Base-by-base conservation (phyloP, 2,888 invertebrate genomes). In the Spilosoma lubricipeda region DNA sequence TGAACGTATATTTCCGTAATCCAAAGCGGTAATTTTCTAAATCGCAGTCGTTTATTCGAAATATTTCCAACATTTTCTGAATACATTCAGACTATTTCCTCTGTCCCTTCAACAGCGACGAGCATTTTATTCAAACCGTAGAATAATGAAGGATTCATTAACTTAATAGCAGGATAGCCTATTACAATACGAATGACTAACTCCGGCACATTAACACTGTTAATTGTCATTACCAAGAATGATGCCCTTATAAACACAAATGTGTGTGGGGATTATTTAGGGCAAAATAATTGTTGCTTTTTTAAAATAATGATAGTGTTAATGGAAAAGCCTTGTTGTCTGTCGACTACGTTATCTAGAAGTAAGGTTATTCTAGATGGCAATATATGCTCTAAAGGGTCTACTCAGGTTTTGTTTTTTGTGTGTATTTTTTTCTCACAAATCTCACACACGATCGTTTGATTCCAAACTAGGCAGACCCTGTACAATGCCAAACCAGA, bases 111-210 rank as follows among this genome's bases (percentile, higher is more conserved):
- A 52, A 36, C 72, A 75, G 77, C 71, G 70, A 74, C 73, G 36
- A 67, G 33, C 56, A 74, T 72, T 80, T 74, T 65, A 78, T 59
- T 71, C 64, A 63, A 72, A 76, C 59, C 63, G 27, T 64, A 67
- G 68, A 72, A 78, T 74, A 76, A 80, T 71, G 69, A 30, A 39
- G 52, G 64, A 64, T n/a, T 18, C 59, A 65, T 70, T 59, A 68
- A 36, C 73, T 67, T 63, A 75, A 75, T 66, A 68, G 66, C 23
- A 39, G 48, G 42, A 67, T 8, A 67, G 20, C 67, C 48, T 23
- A 67, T 67, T 48, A 48, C 48, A 48, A 33, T 67, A 20, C 23
- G 18, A 67, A 67, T 67, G 48, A 33, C 48, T 67, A 48, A 48
- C 48, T 20, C 9, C 5, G 20, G 33, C 13, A 23, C 67, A 67